phyloP scores from a whole-genome alignment of 53 echinoderm and acorn worm species.

The Apostichopus leukothele region DNA sequence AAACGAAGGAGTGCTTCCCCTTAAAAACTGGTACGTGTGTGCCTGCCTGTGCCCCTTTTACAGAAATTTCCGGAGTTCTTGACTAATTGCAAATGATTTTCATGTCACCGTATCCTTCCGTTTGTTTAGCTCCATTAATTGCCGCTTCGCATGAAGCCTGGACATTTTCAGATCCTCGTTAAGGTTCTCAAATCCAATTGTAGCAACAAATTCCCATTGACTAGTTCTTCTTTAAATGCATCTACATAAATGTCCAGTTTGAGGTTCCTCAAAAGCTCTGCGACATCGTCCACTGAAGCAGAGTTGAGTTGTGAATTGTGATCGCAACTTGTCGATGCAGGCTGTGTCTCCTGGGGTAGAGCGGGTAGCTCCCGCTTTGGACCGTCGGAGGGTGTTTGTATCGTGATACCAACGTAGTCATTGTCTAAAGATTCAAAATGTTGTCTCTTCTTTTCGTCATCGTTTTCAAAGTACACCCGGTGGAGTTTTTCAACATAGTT shows the following conservation, averaged over 20 bases:
- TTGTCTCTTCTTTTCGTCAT: neutral
- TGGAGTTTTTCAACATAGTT: slow-evolving; percentile 3
- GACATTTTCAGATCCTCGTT: slow-evolving; percentile 26
- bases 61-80: too few species aligned
- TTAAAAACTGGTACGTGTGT: too few species aligned
- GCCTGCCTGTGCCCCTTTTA: too few species aligned
- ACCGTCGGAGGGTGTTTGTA: neutral
- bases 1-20: too few species aligned
- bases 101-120: too few species aligned
- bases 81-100: too few species aligned
- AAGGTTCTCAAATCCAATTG: slow-evolving; percentile 21
- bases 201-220: slow-evolving; percentile 16
- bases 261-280: neutral
- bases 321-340: neutral
- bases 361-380: too few species aligned
- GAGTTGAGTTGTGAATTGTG: neutral
- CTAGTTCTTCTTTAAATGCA: neutral
- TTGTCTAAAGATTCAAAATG: neutral
- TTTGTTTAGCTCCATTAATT: neutral
- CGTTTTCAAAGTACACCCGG: neutral
- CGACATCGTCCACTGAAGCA: slow-evolving; percentile 22
- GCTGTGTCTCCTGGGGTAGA: neutral
- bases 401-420: slow-evolving; percentile 7
- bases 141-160: neutral
- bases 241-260: slow-evolving; percentile 16